These are phyloP conservation scores for Cantharis rufa DNA, from an alignment of 2,888 invertebrate species.

Conservation along the genomic window DNA sequence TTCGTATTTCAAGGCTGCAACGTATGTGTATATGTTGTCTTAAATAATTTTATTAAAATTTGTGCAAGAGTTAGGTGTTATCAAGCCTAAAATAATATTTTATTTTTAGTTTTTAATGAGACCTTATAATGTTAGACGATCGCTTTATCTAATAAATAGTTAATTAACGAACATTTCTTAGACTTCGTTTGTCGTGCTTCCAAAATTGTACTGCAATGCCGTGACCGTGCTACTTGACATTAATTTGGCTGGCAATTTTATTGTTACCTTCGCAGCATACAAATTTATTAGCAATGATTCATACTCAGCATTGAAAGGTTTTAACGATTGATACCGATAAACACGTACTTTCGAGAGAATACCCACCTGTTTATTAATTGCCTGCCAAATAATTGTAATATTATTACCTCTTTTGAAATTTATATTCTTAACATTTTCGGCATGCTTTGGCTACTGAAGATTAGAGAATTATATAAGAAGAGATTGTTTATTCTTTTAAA, in stretches of 20 bases:
- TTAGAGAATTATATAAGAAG: background rate
- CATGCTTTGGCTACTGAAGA: background rate
- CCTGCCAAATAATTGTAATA: background rate
- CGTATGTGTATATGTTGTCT: background rate
- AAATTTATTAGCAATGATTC: background rate
- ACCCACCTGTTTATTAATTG: background rate
- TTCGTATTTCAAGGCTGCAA: conserved; percentile 40
- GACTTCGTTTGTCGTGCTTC: background rate
- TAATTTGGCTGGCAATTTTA: conserved; percentile 4
- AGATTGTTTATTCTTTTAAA: background rate
- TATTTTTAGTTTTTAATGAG: background rate
- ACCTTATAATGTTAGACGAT: background rate
- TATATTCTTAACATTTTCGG: background rate
- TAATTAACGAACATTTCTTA: background rate
- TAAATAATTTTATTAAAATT: background rate
- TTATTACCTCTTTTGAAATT: background rate
- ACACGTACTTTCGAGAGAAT: background rate
- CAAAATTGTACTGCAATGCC: conserved; percentile 13
- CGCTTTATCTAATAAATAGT: background rate
- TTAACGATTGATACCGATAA: background rate
- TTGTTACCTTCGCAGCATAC: conserved; percentile 1
- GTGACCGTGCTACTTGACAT: conserved; percentile 22
- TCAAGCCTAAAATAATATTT: background rate
- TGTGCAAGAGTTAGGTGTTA: background rate
- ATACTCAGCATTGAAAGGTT: background rate